Percentiles rank a stretch among this genome's conserved stretches.
Evolutionary conservation across 2,113 vertebrate genomes (phyloP).

Genomic region (Heliornis fulica): DNA sequence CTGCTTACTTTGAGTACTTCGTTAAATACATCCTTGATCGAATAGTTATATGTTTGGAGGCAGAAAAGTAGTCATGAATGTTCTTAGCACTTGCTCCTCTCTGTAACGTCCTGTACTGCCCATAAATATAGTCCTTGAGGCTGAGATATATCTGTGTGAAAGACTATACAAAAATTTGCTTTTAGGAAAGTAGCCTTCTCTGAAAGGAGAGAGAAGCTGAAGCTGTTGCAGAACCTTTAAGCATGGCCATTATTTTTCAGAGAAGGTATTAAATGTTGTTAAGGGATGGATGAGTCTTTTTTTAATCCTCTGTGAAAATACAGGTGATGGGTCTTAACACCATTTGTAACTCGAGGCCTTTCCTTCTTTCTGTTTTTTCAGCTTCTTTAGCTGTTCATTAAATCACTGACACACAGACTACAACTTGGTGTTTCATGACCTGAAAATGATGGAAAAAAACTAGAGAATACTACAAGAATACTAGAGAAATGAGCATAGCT

Average conservation of each 20-base stretch:
- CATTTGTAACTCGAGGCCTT: not conserved
- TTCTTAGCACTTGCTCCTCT: not conserved
- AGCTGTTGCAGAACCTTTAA: not conserved
- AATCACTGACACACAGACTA: not conserved
- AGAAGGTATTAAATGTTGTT: not conserved
- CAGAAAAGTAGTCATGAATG: not conserved
- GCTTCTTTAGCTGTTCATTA: not conserved
- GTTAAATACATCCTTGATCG: not conserved
- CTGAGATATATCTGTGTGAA: not conserved
- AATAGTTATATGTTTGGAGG: not conserved
- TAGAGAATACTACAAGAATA: too few relatives aligned
- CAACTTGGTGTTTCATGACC: not conserved
- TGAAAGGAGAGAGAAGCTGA: not conserved
- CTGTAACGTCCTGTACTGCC: not conserved
- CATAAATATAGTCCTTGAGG: accelerated
- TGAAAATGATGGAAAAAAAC: not conserved
- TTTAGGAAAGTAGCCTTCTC: not conserved
- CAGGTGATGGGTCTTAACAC: not conserved
- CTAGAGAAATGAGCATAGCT: not conserved
- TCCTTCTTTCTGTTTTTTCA: not conserved
- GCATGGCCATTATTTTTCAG: not conserved
- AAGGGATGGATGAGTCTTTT: not conserved
- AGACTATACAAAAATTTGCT: not conserved
- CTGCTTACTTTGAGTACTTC: not conserved
- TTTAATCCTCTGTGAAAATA: not conserved